phyloP scores from a whole-genome alignment of 1,140 invertebrate genomes.

The Zaprionus africanus region DNA sequence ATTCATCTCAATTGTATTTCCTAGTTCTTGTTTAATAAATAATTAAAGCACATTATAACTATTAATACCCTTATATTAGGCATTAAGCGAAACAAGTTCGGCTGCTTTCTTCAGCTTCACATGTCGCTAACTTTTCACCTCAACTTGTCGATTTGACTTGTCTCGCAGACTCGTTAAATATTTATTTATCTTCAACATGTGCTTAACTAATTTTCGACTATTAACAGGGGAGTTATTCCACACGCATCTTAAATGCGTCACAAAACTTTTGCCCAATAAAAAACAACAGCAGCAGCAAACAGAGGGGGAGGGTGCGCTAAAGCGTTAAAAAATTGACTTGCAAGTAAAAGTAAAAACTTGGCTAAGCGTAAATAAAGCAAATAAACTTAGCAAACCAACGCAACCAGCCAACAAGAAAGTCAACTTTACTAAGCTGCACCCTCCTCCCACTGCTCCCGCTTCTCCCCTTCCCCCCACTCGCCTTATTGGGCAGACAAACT shows the following conservation, averaged over 20 bases:
- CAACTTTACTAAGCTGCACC: conserved; percentile 48
- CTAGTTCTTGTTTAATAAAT: neutral
- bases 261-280: conserved; percentile 68
- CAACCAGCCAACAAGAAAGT: conserved; percentile 32
- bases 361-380: conserved; percentile 82
- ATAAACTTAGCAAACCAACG: conserved; percentile 66
- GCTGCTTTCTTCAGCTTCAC: neutral
- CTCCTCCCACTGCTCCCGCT: conserved; percentile 12
- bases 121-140: neutral
- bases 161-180: neutral
- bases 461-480: neutral
- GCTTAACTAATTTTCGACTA: conserved; percentile 61
- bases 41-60: neutral
- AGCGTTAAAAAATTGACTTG: conserved; percentile 76
- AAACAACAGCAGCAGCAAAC: conserved; percentile 26
- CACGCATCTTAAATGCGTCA: conserved; percentile 57
- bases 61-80: neutral
- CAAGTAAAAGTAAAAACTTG: conserved; percentile 65
- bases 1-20: neutral
- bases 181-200: conserved; percentile 43
- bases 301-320: conserved; percentile 57
- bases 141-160: neutral
- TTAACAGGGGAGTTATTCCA: conserved; percentile 46
- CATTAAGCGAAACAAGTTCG: no score
- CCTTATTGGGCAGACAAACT: conserved; percentile 65